Evolutionary conservation across 2,113 vertebrate species (phyloP), one percentile per base, ranked within the genome.

Genomic region (Scortum barcoo): DNA sequence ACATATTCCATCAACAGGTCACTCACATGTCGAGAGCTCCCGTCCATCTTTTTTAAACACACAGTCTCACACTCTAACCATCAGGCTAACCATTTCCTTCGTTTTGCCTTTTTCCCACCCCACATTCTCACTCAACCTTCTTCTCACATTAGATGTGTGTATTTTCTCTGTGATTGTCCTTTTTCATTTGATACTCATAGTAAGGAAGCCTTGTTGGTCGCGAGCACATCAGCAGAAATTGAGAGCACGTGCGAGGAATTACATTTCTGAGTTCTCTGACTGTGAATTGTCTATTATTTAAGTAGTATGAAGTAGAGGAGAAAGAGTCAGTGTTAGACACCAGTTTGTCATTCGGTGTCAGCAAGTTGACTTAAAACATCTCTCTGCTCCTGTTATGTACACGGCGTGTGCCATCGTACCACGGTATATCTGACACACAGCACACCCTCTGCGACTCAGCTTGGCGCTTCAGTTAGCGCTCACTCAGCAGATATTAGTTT

Each of bases 11-110:
- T 42, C 60, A 80, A 19, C 30, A 58, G 24, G 74, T 51, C 62
- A 63, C 61, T 85, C 79, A 69, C 62, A 17, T 69, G n/a, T 51
- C 63, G 16, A 24, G 33, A 68, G 13, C 69, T 60, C 33, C 74
- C 1, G 4, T 61, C 51, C 70, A 67, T 81, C 56, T 70, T 80
- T 80, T 69, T 74, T 40, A 36, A 61, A 73, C 70, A 56, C 42
- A 22, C 46, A 66, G 54, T 50, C 24, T 80, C 76, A 73, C 72
- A 80, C 66, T 69, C 74, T 80, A 91, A 89, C 73, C 68, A 84
- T 61, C 38, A 82, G 30, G 53, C 83, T 91, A 90, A 89, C 70
- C 84, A 78, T 85, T 80, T 70, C 36, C 76, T n/a, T n/a, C 76
- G 11, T 69, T 85, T 88, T 76, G 24, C 78, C 67, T 74, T 81